Conservation (phyloP, 2,888 invertebrate genomes). For the Cerastis rubricosa region DNA sequence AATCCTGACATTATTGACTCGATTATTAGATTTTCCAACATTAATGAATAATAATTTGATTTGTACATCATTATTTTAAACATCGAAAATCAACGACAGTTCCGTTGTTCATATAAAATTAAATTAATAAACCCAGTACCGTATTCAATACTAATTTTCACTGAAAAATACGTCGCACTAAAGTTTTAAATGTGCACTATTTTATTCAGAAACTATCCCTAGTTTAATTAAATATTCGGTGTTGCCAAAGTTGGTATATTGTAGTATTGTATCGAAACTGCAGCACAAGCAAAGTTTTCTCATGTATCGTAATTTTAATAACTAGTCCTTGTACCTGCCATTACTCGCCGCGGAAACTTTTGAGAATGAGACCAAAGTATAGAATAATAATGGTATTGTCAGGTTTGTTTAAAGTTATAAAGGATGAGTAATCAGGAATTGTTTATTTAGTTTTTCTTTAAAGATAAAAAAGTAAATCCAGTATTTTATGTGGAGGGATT, state of each 20-base stretch:
- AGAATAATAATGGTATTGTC: conserved; percentile 1
- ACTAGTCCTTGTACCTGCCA: conserved; percentile 34
- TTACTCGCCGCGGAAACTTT: conserved; percentile 44
- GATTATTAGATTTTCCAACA: background rate
- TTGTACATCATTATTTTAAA: conserved; percentile 22
- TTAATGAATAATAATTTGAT: conserved; percentile 18
- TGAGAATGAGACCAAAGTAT: conserved; percentile 34
- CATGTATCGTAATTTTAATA: conserved; percentile 59
- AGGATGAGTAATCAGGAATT: background rate
- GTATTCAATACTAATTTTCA: conserved; percentile 24
- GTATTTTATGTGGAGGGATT: no score
- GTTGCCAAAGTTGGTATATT: conserved; percentile 46
- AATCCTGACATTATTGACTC: background rate
- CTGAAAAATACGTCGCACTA: conserved; percentile 17
- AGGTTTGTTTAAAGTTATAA: background rate
- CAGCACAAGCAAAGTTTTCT: conserved; percentile 43
- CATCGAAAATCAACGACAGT: background rate
- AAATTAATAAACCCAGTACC: conserved; percentile 1
- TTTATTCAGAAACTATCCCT: conserved; percentile 44
- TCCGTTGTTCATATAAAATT: conserved; percentile 24
- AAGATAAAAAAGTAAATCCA: no score
- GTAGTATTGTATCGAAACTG: conserved; percentile 48
- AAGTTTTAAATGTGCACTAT: conserved; percentile 47
- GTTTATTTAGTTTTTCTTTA: no score
- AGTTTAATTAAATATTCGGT: conserved; percentile 61